These are phyloP conservation scores for Spheniscus mendiculus DNA, from an alignment of 2,113 vertebrate species.

Conservation along the genomic window DNA sequence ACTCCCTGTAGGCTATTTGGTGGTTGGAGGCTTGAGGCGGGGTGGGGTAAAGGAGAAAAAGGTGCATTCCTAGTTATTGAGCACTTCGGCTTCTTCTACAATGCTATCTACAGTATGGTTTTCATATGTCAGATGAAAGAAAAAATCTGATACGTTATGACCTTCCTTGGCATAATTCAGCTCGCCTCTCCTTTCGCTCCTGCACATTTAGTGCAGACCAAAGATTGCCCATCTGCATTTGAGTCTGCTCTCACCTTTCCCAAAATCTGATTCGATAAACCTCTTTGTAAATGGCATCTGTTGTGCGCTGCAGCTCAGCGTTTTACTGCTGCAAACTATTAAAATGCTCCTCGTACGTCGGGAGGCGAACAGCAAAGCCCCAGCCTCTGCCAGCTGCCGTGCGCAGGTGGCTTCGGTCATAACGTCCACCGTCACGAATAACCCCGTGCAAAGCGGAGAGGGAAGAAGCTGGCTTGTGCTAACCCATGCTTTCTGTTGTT, in stretches of 20 bases:
- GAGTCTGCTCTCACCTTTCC: background rate
- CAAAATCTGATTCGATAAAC: background rate
- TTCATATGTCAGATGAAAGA: background rate
- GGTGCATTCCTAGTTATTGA: background rate
- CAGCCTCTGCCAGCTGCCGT: background rate
- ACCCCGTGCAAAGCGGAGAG: background rate
- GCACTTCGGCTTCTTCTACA: background rate
- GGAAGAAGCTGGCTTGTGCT: background rate
- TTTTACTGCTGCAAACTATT: background rate
- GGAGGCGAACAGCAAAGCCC: background rate
- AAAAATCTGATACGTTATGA: background rate
- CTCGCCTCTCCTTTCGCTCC: accelerated
- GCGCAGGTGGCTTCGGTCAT: background rate
- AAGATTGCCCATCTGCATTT: background rate
- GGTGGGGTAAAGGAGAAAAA: background rate
- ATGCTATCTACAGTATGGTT: background rate
- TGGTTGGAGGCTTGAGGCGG: background rate
- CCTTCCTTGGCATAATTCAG: background rate
- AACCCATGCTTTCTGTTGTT: background rate
- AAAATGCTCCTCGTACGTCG: too few species aligned
- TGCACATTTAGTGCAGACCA: background rate
- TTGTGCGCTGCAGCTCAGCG: accelerated
- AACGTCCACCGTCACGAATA: accelerated
- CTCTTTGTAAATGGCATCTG: background rate
- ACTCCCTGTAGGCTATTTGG: background rate